phyloP scores from a whole-genome alignment of 2,888 invertebrate genomes.

The Eupithecia inturbata region DNA sequence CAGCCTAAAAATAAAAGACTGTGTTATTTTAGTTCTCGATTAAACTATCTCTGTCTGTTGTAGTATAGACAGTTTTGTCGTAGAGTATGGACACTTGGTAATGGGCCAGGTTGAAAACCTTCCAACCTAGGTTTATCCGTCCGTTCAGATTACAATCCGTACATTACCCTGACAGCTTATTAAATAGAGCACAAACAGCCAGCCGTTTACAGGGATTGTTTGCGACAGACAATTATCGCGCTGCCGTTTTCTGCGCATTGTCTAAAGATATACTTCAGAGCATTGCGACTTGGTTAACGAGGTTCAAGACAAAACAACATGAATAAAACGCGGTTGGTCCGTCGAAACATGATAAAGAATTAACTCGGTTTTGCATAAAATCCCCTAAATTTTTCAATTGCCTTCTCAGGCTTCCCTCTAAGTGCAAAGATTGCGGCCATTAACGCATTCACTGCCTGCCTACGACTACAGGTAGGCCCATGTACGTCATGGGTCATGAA shows the following conservation, averaged over 20 bases:
- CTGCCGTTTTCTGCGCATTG: slow-evolving; percentile 47
- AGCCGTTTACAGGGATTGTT: slow-evolving; percentile 46
- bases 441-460: no score
- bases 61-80: background rate
- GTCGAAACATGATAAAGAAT: background rate
- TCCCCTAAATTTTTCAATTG: background rate
- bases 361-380: background rate
- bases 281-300: background rate
- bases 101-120: slow-evolving; percentile 4
- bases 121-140: background rate
- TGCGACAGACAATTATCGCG: slow-evolving; percentile 52
- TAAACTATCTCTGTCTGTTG: background rate
- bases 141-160: background rate
- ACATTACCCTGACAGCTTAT: slow-evolving; percentile 11
- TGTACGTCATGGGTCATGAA: no score
- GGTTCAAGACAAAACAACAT: background rate
- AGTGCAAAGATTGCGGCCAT: background rate
- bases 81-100: background rate
- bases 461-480: no score
- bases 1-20: no score
- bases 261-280: slow-evolving; percentile 36
- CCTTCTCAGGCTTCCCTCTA: background rate
- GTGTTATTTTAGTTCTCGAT: no score
- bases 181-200: slow-evolving; percentile 17
- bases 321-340: background rate